A percentile compares a stretch with the other conserved stretches of the same genome.
Conservation (phyloP, 2,113 vertebrate genomes). For the Anarhynchus alexandrinus region DNA sequence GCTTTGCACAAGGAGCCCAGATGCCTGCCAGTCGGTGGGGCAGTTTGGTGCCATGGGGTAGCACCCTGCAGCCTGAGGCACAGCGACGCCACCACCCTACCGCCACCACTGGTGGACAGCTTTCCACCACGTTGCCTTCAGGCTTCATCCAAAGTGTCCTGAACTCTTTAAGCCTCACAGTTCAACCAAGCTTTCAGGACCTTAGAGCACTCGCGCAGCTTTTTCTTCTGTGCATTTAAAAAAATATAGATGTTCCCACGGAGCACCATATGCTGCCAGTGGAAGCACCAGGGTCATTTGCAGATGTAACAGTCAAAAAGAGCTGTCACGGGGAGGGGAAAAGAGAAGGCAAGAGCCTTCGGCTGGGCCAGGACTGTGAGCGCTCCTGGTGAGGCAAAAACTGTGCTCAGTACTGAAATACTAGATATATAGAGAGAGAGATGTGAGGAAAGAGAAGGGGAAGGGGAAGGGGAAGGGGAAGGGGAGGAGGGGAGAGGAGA, state of each 20-base stretch:
- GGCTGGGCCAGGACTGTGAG: background rate
- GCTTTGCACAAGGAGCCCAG: background rate
- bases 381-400: background rate
- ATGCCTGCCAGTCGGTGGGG: background rate
- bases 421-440: background rate
- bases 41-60: background rate
- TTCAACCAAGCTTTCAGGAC: background rate
- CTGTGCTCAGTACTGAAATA: background rate
- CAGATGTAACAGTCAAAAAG: background rate
- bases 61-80: background rate
- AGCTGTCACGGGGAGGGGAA: background rate
- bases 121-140: background rate
- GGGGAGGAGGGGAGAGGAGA: too few relatives aligned
- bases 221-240: background rate
- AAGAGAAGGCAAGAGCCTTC: background rate
- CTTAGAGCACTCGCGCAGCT: background rate
- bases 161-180: background rate
- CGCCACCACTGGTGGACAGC: too few relatives aligned
- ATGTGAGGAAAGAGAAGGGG: too few relatives aligned
- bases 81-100: accelerated
- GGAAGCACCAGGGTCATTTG: background rate
- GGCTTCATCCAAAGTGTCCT: background rate
- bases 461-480: too few relatives aligned
- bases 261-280: background rate
- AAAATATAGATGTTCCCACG: background rate